phyloP scores from a whole-genome alignment of 2,797 vertebrate genomes.

The Dromococcyx pavoninus region DNA sequence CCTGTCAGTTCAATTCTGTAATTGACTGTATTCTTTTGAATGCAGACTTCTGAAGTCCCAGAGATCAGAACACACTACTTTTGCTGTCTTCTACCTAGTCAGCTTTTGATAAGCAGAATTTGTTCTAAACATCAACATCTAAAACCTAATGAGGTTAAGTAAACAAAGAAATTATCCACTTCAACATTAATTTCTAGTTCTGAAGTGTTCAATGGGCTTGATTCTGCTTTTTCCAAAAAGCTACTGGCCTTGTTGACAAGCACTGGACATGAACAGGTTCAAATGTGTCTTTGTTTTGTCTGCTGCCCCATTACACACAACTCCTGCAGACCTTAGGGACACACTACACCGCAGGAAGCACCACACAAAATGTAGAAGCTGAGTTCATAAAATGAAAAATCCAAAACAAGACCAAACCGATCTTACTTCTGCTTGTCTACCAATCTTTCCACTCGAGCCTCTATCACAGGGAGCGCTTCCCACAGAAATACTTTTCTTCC shows the following conservation, averaged over 20 bases:
- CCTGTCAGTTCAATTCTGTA: neutral
- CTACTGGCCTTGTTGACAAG: neutral
- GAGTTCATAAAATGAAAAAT: neutral
- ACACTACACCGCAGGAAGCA: neutral
- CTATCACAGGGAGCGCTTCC: slow-evolving; percentile 72
- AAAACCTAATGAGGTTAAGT: neutral
- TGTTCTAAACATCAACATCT: neutral
- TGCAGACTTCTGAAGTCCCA: neutral
- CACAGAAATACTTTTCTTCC: slow-evolving; percentile 75
- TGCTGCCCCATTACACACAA: neutral
- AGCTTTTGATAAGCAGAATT: neutral
- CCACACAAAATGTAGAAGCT: fast-evolving
- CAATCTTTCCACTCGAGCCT: slow-evolving; percentile 74
- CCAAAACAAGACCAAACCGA: neutral
- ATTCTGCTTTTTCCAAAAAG: neutral
- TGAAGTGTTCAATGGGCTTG: neutral
- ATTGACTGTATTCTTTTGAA: neutral
- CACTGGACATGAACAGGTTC: neutral
- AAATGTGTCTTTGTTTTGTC: neutral
- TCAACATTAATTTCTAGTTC: neutral
- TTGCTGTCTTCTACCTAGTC: neutral
- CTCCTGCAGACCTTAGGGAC: neutral
- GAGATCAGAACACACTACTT: neutral
- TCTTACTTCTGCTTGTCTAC: slow-evolving; percentile 62
- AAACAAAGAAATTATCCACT: neutral